Base-by-base conservation (phyloP, 2,888 invertebrate species). In the Eumerus sabulonum region DNA sequence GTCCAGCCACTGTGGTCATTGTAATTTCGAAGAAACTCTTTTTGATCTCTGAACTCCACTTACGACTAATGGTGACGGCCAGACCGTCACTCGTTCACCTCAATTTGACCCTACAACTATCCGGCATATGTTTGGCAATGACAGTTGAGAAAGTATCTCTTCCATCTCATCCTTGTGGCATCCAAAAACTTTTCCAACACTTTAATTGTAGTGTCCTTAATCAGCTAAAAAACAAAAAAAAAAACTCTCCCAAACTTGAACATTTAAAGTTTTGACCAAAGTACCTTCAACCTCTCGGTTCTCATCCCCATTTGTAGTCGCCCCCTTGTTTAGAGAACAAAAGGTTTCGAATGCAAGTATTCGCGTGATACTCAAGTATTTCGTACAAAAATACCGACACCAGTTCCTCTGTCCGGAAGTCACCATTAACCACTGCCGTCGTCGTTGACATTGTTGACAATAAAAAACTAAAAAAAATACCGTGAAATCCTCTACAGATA, bases 361-460 rank as follows among this genome's bases (percentile, higher is more conserved):
- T 79, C 79, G 79, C 79, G 79, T 79, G 79, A 79, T 68, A 70
- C 68, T 74, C 68, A 64, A 79, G 60, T 64, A 74, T 79, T 74
- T 79, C 74, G 56, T 79, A 70, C 50, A 48, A 60, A 74, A 74
- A 79, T 64, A 74, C 68, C 59, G 68, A 53, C 68, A 74, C 68
- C 54, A 63, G 59, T 64, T 74, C 63, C 70, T 70, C 64, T 63
- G 74, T 54, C 74, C 74, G 79, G 79, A 79, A 79, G 74, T 74
- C 70, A 79, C 74, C 74, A 79, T 79, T 79, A 79, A 79, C 79
- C 79, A 79, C 68, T 70, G 74, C 79, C 64, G 59, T 70, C 68
- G 64, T 68, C 77, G 77, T 64, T 79, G 79, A 79, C 79, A 74
- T 79, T 68, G 68, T n/a, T 74, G 74, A 74, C 68, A 74, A 59